A percentile compares a stretch with the other conserved stretches of the same genome.
Conservation (phyloP, 2,113 vertebrate genomes). For the Proteles cristata region DNA sequence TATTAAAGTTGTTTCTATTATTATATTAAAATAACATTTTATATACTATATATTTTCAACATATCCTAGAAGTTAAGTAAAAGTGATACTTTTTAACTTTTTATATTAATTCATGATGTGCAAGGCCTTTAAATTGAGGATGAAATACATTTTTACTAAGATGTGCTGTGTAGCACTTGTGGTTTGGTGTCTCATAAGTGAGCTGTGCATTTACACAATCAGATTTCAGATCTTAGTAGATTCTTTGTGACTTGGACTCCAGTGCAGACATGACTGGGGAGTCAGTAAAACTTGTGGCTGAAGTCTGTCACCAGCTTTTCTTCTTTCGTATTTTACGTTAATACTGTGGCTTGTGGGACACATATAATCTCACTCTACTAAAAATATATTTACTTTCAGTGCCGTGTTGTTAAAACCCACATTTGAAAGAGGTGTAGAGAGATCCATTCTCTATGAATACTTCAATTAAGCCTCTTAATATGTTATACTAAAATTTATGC, state of each 20-base stretch:
- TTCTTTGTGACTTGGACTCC: neutral
- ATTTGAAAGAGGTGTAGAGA: neutral
- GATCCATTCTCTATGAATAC: neutral
- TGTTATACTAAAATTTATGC: neutral
- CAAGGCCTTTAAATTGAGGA: neutral
- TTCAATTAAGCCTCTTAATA: neutral
- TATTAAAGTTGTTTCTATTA: neutral
- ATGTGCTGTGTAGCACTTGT: neutral
- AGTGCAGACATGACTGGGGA: neutral
- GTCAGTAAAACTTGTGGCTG: neutral
- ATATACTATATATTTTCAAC: neutral
- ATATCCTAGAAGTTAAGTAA: neutral
- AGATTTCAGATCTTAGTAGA: neutral
- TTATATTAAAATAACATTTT: neutral
- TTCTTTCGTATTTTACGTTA: neutral
- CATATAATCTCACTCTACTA: neutral
- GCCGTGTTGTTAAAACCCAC: neutral
- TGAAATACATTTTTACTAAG: neutral
- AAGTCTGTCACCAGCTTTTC: neutral
- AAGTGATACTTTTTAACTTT: neutral
- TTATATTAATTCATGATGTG: neutral
- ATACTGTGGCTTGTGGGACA: neutral
- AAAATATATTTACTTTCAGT: neutral
- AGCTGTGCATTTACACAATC: neutral
- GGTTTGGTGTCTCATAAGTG: neutral